phyloP scores from a whole-genome alignment of 1,140 invertebrate genomes.

The Macrotrachela quadricornifera region DNA sequence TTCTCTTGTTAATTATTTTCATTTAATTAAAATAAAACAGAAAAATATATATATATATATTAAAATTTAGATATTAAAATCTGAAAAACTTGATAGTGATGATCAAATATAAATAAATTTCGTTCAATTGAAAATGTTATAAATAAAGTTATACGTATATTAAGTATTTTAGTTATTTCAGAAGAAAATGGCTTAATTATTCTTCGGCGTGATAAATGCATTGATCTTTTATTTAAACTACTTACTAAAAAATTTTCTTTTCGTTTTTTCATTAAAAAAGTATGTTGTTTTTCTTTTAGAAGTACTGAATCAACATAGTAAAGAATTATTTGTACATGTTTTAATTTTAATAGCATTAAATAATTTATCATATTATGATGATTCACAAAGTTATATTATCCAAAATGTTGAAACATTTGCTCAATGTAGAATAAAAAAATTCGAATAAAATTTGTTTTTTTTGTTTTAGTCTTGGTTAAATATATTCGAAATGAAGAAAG shows the following conservation, averaged over 20 bases:
- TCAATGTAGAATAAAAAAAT: slow-evolving; percentile 2
- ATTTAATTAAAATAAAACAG: neutral
- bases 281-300: slow-evolving; percentile 24
- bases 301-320: slow-evolving; percentile 33
- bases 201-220: slow-evolving; percentile 29
- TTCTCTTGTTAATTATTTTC: slow-evolving; percentile 15
- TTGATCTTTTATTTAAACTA: slow-evolving; percentile 30
- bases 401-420: too few species aligned
- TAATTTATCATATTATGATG: slow-evolving; percentile 42
- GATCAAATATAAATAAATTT: neutral
- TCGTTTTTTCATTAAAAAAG: slow-evolving; percentile 24
- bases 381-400: slow-evolving; percentile 14
- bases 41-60: too few species aligned
- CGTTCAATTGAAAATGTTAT: slow-evolving; percentile 20
- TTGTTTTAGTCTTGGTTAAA: too few species aligned
- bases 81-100: too few species aligned
- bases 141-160: slow-evolving; percentile 42
- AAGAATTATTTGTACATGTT: slow-evolving; percentile 42
- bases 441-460: slow-evolving; percentile 17
- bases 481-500: slow-evolving; percentile 19
- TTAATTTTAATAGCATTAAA: slow-evolving; percentile 43
- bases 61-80: too few species aligned
- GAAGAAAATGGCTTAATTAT: slow-evolving; percentile 41
- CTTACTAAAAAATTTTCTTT: slow-evolving; percentile 21
- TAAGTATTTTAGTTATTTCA: slow-evolving; percentile 51